These are phyloP conservation scores for Drosophila subpulchrella DNA, from an alignment of 1,140 invertebrate species.

Conservation along the genomic window DNA sequence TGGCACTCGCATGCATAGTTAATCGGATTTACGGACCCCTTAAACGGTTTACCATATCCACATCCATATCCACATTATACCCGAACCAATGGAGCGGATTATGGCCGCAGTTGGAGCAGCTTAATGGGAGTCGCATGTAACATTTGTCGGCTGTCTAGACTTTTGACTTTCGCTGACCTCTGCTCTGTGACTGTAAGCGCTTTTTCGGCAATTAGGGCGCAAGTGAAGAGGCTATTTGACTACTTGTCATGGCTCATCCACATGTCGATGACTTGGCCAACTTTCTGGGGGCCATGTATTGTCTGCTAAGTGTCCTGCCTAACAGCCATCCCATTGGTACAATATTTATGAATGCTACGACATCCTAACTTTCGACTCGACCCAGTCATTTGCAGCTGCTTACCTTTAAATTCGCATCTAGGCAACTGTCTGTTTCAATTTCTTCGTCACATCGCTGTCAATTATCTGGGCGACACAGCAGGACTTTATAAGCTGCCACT, in stretches of 20 bases:
- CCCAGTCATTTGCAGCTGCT: constrained; percentile 20
- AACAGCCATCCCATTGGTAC: constrained; percentile 2
- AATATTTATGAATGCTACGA: not conserved
- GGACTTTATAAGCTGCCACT: constrained; percentile 75
- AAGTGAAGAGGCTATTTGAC: constrained; percentile 2
- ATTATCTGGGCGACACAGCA: constrained; percentile 73
- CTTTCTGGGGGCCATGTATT: constrained; percentile 19
- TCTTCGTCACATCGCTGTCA: constrained; percentile 69
- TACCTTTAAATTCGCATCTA: constrained; percentile 48
- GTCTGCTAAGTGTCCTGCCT: not conserved
- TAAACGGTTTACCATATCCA: constrained; percentile 35
- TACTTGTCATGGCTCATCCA: constrained; percentile 38
- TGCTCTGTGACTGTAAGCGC: not conserved
- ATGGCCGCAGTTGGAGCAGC: constrained; percentile 13
- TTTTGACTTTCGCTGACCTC: constrained; percentile 56
- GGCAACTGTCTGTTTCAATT: constrained; percentile 60
- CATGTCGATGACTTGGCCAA: constrained; percentile 39
- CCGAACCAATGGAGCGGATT: constrained; percentile 20
- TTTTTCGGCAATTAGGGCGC: constrained; percentile 36
- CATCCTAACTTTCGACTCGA: constrained; percentile 10
- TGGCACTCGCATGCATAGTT: constrained; percentile 30
- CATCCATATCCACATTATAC: constrained; percentile 8
- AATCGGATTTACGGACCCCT: constrained; percentile 30
- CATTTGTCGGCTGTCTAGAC: constrained; percentile 65
- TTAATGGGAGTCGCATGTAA: constrained; percentile 22